phyloP scores from a whole-genome alignment of 2,113 vertebrate genomes.

The Rhinopomastus cyanomelas region DNA sequence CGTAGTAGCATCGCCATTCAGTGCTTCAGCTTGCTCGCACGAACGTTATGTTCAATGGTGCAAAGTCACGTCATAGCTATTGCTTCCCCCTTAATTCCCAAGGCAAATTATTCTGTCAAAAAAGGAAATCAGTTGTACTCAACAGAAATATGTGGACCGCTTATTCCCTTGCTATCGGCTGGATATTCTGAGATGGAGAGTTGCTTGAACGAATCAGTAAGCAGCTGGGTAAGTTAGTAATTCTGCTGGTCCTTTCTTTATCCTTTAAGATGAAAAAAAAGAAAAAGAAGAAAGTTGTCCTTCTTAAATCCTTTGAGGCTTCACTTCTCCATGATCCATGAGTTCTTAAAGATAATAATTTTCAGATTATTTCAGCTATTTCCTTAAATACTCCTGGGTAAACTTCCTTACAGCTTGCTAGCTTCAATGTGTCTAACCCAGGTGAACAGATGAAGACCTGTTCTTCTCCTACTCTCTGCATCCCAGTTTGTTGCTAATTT shows the following conservation, averaged over 20 bases:
- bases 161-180: not conserved
- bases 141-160: not conserved
- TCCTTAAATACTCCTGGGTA: conserved; percentile 36
- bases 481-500: not conserved
- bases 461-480: not conserved
- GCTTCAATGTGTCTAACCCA: conserved; percentile 13
- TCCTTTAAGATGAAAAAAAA: not conserved
- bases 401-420: conserved; percentile 28
- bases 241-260: not conserved
- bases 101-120: not conserved
- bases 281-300: not conserved
- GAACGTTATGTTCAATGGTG: not conserved
- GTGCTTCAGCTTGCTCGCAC: not conserved
- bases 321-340: conserved; percentile 1
- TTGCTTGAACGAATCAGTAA: not conserved
- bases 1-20: not conserved
- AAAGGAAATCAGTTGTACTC: conserved; percentile 7
- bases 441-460: conserved; percentile 27
- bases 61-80: not conserved
- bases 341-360: not conserved
- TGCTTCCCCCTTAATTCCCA: not conserved
- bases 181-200: not conserved
- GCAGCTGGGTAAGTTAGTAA: not conserved
- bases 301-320: conserved; percentile 13
- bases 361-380: conserved; percentile 42